Conservation (phyloP, 1,140 invertebrate species). For the Sinonovacula constricta region DNA sequence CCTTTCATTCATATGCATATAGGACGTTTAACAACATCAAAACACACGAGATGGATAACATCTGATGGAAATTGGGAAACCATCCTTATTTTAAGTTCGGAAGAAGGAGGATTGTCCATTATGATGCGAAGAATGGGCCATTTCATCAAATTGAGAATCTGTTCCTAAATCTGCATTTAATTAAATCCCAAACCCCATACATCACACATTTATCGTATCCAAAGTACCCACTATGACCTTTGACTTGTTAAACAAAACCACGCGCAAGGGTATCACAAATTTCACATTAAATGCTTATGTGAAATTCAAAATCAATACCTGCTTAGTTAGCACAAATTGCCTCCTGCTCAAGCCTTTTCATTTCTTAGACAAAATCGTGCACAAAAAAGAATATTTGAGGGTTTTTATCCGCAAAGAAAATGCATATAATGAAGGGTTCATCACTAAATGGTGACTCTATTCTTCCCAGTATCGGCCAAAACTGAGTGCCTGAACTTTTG, state of each 20-base stretch:
- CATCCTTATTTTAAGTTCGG: not conserved
- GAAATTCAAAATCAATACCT: not conserved
- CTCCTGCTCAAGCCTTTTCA: constrained; percentile 11
- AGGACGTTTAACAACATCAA: not conserved
- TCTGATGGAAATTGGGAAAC: not conserved
- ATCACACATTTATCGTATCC: not conserved
- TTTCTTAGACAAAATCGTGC: constrained; percentile 32
- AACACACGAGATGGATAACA: not conserved
- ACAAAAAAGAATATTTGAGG: constrained; percentile 7
- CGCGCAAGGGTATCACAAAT: not conserved
- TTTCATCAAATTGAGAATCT: not conserved
- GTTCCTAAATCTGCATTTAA: not conserved
- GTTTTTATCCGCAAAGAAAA: constrained; percentile 40
- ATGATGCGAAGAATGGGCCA: not conserved
- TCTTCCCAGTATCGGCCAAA: constrained; percentile 27
- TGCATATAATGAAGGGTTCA: constrained; percentile 42
- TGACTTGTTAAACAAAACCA: not conserved
- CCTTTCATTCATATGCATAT: not conserved
- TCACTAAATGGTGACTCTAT: not conserved
- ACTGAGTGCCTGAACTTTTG: constrained; percentile 9
- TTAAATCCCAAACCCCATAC: not conserved
- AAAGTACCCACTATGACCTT: not conserved
- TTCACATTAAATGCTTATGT: not conserved
- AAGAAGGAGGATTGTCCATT: not conserved
- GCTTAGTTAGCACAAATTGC: constrained; percentile 1